These are phyloP conservation scores for Atta colombica DNA, from an alignment of 1,140 invertebrate genomes.

Conservation along the genomic window DNA sequence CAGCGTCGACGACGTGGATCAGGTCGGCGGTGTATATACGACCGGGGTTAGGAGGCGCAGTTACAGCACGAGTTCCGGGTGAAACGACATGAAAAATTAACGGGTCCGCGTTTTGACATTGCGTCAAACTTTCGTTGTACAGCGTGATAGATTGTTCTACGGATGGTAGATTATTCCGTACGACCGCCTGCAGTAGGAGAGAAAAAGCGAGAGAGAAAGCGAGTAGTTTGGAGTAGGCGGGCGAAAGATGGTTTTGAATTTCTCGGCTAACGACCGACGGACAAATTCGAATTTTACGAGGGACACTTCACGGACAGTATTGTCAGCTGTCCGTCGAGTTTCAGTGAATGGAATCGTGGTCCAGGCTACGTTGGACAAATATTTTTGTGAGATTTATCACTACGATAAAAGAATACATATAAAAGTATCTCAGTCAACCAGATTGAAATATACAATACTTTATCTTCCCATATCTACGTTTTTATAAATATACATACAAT, in stretches of 20 bases:
- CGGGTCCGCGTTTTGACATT: constrained; percentile 78
- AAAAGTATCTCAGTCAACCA: constrained; percentile 35
- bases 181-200: constrained; percentile 21
- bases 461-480: not conserved
- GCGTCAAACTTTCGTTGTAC: constrained; percentile 80
- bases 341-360: constrained; percentile 33
- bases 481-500: not conserved
- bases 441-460: constrained; percentile 26
- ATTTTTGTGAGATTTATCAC: constrained; percentile 64
- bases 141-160: constrained; percentile 78
- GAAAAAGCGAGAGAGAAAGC: not conserved
- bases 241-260: constrained; percentile 67
- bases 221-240: not conserved
- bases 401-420: constrained; percentile 9
- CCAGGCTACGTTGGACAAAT: constrained; percentile 8
- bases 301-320: constrained; percentile 47
- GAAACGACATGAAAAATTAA: constrained; percentile 82
- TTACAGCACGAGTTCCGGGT: constrained; percentile 71
- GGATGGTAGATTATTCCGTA: constrained; percentile 68
- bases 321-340: constrained; percentile 52
- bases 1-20: constrained; percentile 68
- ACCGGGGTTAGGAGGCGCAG: constrained; percentile 44
- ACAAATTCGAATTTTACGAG: constrained; percentile 75
- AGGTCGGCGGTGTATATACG: constrained; percentile 59
- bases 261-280: constrained; percentile 68